Base-by-base conservation (phyloP, 2,113 vertebrate species). In the Pan paniscus region DNA sequence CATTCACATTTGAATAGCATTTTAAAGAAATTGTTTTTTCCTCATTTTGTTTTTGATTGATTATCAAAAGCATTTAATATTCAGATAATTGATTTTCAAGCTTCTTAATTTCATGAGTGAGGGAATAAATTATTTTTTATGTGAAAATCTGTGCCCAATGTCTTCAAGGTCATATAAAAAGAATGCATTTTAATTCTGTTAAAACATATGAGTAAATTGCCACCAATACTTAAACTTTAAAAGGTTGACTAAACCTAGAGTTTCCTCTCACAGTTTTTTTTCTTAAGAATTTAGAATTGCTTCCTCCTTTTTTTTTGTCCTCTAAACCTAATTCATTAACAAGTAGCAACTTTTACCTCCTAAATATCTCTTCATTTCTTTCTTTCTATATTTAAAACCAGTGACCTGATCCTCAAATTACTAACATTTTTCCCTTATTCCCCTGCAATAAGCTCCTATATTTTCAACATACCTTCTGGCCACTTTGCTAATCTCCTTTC, bases 41-140 rank as follows among this genome's bases (percentile, higher is more conserved):
- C 22, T 79, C 92, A 67, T 46, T 97, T 96, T 18, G 10, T 93
- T 97, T 97, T 95, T 88, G 50, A 94, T 81, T 83, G 92, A 91
- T 72, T 96, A 96, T 95, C 25, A 89, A 96, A 98, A 97, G 6
- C 32, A 93, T 94, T 97, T 57, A 59, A 64, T 92, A 97, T 85
- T 98, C 97, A 95, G 22, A 57, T 61, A 94, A 96, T 78, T 97
- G 79, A 97, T 98, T 98, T 98, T 97, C 72, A 97, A 98, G 72
- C 46, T 93, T 93, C 5, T 85, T 96, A 89, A 40, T 46, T 95
- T 96, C 89, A 94, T 55, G 16, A 86, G 30, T 68, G 80, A 80
- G n/a, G 30, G 3, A 97, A 97, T 85, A 25, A 97, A 97, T 97
- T 22, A 64, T 81, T 43, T 1, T 6, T 14, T 93, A 35, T n/a